These are phyloP conservation scores for Piezodorus guildinii DNA, from an alignment of 1,140 invertebrate genomes.

Conservation along the genomic window DNA sequence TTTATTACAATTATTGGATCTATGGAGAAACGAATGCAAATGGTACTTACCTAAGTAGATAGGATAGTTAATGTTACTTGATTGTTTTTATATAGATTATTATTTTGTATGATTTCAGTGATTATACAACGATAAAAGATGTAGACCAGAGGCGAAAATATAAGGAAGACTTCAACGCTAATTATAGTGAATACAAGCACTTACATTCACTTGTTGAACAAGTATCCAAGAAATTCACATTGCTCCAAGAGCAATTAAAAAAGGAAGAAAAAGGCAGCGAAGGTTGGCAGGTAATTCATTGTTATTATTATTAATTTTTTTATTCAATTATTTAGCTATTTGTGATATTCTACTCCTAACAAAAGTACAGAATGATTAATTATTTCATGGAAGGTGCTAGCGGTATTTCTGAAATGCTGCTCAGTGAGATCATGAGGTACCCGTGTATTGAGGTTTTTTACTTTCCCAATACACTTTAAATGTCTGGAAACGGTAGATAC, in stretches of 20 bases:
- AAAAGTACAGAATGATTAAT: background rate
- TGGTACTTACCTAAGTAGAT: no score
- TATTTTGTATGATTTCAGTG: slow-evolving; percentile 39
- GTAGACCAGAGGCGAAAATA: slow-evolving; percentile 66
- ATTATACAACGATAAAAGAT: slow-evolving; percentile 64
- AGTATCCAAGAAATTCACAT: slow-evolving; percentile 62
- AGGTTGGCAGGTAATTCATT: slow-evolving; percentile 39
- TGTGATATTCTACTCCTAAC: no score
- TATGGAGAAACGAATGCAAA: no score
- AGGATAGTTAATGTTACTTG: background rate
- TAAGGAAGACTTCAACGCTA: slow-evolving; percentile 74
- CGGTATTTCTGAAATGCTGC: no score
- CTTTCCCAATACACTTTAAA: no score
- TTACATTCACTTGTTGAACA: slow-evolving; percentile 62
- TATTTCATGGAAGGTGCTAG: background rate
- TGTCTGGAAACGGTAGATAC: no score
- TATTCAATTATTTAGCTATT: no score
- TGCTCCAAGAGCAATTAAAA: slow-evolving; percentile 50
- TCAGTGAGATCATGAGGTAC: no score
- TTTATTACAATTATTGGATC: no score
- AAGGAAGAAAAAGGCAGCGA: slow-evolving; percentile 36
- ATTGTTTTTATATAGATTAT: no score
- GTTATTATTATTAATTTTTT: background rate
- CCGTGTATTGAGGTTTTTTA: no score
- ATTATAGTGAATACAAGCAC: slow-evolving; percentile 71